These are phyloP conservation scores for Alligator sinensis DNA, from an alignment of 2,113 vertebrate genomes.

Conservation along the genomic window DNA sequence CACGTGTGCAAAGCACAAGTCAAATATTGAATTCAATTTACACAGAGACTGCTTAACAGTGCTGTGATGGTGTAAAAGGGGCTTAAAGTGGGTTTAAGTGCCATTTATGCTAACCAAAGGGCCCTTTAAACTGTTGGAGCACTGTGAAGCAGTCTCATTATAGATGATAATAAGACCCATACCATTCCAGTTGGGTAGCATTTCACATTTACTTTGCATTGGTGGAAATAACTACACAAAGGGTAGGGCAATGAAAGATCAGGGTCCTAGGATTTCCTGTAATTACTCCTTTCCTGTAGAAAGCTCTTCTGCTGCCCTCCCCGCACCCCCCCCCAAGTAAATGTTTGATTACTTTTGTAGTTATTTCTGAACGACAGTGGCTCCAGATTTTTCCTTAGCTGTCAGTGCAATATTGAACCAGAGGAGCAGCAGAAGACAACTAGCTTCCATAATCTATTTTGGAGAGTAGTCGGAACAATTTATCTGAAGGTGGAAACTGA, in stretches of 20 bases:
- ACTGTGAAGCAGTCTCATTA: not conserved
- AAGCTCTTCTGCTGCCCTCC: not conserved
- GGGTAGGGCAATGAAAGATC: not conserved
- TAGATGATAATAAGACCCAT: not conserved
- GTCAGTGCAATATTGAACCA: not conserved
- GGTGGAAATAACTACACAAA: not conserved
- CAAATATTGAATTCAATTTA: not conserved
- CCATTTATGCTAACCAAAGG: no score
- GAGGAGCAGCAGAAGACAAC: constrained; percentile 59
- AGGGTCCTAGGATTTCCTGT: not conserved
- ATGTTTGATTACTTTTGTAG: not conserved
- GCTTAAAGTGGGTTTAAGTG: not conserved
- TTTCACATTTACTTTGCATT: not conserved
- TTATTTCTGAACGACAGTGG: constrained; percentile 8
- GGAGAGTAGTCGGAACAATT: constrained; percentile 62
- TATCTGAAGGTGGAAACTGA: constrained; percentile 71
- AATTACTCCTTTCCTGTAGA: not conserved
- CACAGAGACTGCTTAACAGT: not conserved
- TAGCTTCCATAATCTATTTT: constrained; percentile 53
- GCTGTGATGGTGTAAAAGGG: not conserved
- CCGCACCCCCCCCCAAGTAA: not conserved
- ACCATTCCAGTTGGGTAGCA: not conserved
- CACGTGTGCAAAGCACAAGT: not conserved
- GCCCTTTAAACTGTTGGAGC: no score
- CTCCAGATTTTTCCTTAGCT: not conserved